These are phyloP conservation scores for Papilio polyxenes DNA, from an alignment of 1,140 invertebrate species.

Conservation along the genomic window DNA sequence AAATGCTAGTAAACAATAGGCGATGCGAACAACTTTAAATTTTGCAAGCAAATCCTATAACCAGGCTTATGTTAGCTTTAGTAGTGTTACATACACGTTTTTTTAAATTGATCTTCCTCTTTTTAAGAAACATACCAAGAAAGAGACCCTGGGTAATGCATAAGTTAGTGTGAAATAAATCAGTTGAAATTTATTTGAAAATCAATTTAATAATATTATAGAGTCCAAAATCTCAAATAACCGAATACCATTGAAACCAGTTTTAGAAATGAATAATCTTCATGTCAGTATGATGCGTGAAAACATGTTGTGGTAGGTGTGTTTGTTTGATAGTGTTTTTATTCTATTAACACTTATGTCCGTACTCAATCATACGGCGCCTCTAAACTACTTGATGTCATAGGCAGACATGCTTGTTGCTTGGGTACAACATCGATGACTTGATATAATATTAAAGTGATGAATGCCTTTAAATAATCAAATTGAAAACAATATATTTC, in stretches of 20 bases:
- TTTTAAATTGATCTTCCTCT: too few species aligned
- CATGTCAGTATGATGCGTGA: background rate
- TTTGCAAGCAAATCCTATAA: background rate
- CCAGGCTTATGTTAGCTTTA: background rate
- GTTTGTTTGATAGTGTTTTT: background rate
- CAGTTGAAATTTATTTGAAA: background rate
- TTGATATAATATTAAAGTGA: background rate
- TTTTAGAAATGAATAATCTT: slow-evolving; percentile 3
- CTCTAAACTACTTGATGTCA: slow-evolving; percentile 12
- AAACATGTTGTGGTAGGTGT: slow-evolving; percentile 2
- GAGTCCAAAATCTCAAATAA: background rate
- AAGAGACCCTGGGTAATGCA: too few species aligned
- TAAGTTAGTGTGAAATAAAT: too few species aligned
- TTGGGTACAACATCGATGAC: background rate
- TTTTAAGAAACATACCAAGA: too few species aligned
- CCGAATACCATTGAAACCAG: background rate
- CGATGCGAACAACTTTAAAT: slow-evolving; percentile 45
- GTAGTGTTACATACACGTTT: too few species aligned
- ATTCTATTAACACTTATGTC: slow-evolving; percentile 9
- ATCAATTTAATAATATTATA: background rate
- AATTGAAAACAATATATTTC: background rate
- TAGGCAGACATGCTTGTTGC: background rate
- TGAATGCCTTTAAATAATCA: background rate
- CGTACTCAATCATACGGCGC: slow-evolving; percentile 16
- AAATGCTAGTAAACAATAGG: slow-evolving; percentile 62